Percentiles rank a stretch among this genome's conserved stretches.
Evolutionary conservation across 2,113 vertebrate genomes (phyloP).

Genomic region (Cercopithecus mona): DNA sequence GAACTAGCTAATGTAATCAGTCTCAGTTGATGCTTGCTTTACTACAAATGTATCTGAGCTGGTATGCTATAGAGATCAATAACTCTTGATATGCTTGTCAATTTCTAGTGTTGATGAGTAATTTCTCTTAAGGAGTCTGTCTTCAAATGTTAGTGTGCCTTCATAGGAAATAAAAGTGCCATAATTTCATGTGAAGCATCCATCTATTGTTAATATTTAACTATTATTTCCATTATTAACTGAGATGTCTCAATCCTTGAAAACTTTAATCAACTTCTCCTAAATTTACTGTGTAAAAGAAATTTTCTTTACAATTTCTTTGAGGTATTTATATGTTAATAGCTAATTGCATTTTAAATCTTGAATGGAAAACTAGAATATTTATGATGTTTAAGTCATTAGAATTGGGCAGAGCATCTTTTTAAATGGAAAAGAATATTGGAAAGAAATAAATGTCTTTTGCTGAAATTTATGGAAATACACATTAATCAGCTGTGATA

Average conservation of each 20-base stretch:
- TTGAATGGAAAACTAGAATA: slow-evolving; percentile 42
- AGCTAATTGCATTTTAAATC: slow-evolving; percentile 45
- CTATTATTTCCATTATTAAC: background rate
- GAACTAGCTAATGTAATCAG: slow-evolving; percentile 36
- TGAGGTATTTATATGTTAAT: slow-evolving; percentile 63
- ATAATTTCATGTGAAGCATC: background rate
- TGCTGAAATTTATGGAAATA: slow-evolving; percentile 38
- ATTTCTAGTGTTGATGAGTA: slow-evolving; percentile 52
- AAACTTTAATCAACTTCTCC: slow-evolving; percentile 12
- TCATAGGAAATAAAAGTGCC: background rate
- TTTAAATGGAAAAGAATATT: slow-evolving; percentile 55
- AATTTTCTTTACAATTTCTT: slow-evolving; percentile 58
- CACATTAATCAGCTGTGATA: background rate
- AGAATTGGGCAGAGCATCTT: slow-evolving; percentile 26
- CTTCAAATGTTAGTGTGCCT: slow-evolving; percentile 16
- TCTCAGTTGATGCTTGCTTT: slow-evolving; percentile 17
- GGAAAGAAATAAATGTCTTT: slow-evolving; percentile 60
- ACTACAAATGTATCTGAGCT: background rate
- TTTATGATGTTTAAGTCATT: slow-evolving; percentile 59
- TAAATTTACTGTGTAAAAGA: slow-evolving; percentile 64
- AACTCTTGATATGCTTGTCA: slow-evolving; percentile 55
- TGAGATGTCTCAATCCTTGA: background rate
- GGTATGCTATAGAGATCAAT: background rate
- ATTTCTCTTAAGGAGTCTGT: slow-evolving; percentile 17
- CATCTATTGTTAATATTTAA: background rate